These are phyloP conservation scores for Condylostylus longicornis DNA, from an alignment of 1,140 invertebrate genomes.

Conservation along the genomic window DNA sequence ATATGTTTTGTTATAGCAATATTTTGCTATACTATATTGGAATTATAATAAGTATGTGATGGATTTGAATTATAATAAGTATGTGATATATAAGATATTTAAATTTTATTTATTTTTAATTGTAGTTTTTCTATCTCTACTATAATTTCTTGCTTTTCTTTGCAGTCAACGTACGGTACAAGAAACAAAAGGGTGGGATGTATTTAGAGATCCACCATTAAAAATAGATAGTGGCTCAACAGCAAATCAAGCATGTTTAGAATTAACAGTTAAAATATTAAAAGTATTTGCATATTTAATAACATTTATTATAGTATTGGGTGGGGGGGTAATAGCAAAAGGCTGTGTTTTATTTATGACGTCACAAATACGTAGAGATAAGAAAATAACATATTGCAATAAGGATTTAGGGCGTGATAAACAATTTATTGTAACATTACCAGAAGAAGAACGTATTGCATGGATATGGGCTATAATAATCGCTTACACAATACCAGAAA, in stretches of 20 bases:
- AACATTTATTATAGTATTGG: conserved; percentile 71
- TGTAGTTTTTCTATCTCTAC: background rate
- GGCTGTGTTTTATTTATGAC: conserved; percentile 81
- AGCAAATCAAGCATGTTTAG: conserved; percentile 71
- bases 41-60: background rate
- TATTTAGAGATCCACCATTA: conserved; percentile 76
- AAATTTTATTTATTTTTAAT: background rate
- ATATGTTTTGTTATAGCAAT: too few species aligned
- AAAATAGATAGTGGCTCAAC: conserved; percentile 77
- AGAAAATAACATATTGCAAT: conserved; percentile 65
- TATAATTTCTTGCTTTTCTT: conserved; percentile 3
- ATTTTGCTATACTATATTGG: background rate
- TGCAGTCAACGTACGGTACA: conserved; percentile 65
- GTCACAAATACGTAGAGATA: conserved; percentile 63
- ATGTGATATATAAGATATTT: background rate
- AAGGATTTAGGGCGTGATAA: conserved; percentile 69
- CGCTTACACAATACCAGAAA: conserved; percentile 70
- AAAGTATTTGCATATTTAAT: conserved; percentile 73
- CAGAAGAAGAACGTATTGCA: conserved; percentile 67
- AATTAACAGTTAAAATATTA: conserved; percentile 68
- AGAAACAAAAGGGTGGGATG: conserved; percentile 91
- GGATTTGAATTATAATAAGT: background rate
- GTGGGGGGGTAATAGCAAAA: conserved; percentile 69
- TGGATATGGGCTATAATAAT: conserved; percentile 91
- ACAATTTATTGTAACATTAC: conserved; percentile 58